These are phyloP conservation scores for Pteropus alecto DNA, from an alignment of 2,113 vertebrate genomes.

Conservation along the genomic window DNA sequence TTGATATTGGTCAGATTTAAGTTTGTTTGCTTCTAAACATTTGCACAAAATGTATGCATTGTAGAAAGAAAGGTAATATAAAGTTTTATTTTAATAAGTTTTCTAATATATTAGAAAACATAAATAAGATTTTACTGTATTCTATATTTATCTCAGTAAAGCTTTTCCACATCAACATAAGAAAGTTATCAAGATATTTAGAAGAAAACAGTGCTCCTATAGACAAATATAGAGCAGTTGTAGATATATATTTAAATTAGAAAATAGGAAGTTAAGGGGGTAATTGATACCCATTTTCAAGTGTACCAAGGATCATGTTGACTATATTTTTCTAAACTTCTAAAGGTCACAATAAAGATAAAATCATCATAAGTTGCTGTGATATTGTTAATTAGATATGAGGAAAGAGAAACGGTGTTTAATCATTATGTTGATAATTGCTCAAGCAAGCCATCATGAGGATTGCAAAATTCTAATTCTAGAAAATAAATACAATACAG, in stretches of 20 bases:
- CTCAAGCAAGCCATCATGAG: background rate
- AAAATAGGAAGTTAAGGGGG: slow-evolving; percentile 21
- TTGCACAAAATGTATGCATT: background rate
- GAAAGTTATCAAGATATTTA: background rate
- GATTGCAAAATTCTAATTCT: background rate
- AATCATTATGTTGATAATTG: background rate
- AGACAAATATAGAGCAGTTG: background rate
- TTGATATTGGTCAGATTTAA: background rate
- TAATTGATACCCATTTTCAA: slow-evolving; percentile 30
- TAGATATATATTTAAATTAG: background rate
- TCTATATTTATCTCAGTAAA: background rate
- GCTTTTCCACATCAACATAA: background rate
- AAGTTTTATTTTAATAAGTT: background rate
- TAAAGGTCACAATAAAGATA: slow-evolving; percentile 15
- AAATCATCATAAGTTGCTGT: background rate
- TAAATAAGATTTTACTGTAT: background rate
- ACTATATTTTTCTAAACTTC: slow-evolving; percentile 17
- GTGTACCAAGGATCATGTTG: background rate
- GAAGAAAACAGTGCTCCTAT: background rate
- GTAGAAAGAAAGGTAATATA: background rate
- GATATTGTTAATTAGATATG: slow-evolving; percentile 2
- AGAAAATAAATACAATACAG: background rate
- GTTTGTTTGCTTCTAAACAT: background rate
- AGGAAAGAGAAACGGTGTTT: background rate
- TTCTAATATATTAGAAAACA: background rate